These are phyloP conservation scores for Hipposideros larvatus DNA, from an alignment of 2,797 vertebrate species.

Conservation along the genomic window DNA sequence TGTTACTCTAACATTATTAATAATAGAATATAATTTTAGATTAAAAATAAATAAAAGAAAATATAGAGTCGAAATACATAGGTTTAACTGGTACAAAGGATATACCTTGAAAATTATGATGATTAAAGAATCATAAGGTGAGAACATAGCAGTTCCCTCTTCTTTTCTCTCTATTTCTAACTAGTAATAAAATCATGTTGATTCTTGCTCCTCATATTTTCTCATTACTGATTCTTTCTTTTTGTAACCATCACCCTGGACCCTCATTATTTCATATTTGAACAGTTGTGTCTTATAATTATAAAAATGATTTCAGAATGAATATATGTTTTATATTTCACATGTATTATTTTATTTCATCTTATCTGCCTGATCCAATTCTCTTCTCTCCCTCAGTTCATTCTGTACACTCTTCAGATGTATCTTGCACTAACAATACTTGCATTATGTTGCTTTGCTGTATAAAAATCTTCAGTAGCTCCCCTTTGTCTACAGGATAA, in stretches of 20 bases:
- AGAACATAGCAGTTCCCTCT: neutral
- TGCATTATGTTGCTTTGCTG: neutral
- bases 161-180: neutral
- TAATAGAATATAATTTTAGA: constrained; percentile 28
- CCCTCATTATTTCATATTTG: neutral
- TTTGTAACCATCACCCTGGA: neutral
- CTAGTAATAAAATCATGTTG: neutral
- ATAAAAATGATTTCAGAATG: neutral
- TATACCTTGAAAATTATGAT: neutral
- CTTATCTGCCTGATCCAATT: neutral
- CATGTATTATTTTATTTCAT: neutral
- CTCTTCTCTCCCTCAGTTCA: neutral
- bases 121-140: neutral
- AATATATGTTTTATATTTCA: neutral
- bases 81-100: neutral
- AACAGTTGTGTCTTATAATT: neutral
- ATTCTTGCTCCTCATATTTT: neutral
- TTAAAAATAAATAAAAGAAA: constrained; percentile 57
- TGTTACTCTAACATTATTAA: neutral
- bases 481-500: neutral
- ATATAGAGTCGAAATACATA: neutral
- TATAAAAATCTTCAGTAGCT: neutral
- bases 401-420: neutral
- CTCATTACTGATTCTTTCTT: constrained; percentile 17
- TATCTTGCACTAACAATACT: neutral